A percentile compares a stretch with the other conserved stretches of the same genome.
phyloP scores from a whole-genome alignment of 2,888 invertebrate species.

The Drosophila infuscata region DNA sequence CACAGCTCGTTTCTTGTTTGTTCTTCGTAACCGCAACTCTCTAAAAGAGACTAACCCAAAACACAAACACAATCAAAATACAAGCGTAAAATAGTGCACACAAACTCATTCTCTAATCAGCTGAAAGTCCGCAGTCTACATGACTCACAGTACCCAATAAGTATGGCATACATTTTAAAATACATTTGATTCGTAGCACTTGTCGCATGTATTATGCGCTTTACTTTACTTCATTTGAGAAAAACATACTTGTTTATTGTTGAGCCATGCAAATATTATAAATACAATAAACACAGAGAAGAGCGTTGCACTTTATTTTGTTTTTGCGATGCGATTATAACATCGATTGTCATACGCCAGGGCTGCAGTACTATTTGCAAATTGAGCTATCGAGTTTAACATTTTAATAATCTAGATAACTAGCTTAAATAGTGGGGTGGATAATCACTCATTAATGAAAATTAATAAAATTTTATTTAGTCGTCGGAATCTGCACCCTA shows the following conservation, averaged over 20 bases:
- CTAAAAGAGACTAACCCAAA: slow-evolving; percentile 26
- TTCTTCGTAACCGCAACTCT: slow-evolving; percentile 47
- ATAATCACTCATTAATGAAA: not conserved
- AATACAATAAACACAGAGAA: slow-evolving; percentile 1
- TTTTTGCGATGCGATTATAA: slow-evolving; percentile 23
- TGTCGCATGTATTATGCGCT: slow-evolving; percentile 4
- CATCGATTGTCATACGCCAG: slow-evolving; percentile 29
- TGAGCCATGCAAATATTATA: slow-evolving; percentile 22
- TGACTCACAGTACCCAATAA: slow-evolving; percentile 34
- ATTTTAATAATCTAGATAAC: not conserved
- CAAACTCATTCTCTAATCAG: slow-evolving; percentile 40
- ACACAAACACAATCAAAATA: slow-evolving; percentile 5
- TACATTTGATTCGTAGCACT: not conserved
- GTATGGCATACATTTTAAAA: not conserved
- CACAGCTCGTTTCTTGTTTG: slow-evolving; percentile 2
- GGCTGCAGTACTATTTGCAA: slow-evolving; percentile 22
- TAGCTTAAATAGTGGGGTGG: not conserved
- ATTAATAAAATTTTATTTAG: not conserved
- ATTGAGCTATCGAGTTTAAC: not conserved
- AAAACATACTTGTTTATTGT: slow-evolving; percentile 41
- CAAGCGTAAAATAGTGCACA: slow-evolving; percentile 1
- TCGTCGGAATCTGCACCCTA: not conserved
- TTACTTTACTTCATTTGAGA: not conserved
- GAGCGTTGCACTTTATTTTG: slow-evolving; percentile 36
- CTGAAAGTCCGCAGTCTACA: slow-evolving; percentile 24